These are phyloP conservation scores for Tolypeutes matacus DNA, from an alignment of 2,797 vertebrate genomes.

Conservation along the genomic window DNA sequence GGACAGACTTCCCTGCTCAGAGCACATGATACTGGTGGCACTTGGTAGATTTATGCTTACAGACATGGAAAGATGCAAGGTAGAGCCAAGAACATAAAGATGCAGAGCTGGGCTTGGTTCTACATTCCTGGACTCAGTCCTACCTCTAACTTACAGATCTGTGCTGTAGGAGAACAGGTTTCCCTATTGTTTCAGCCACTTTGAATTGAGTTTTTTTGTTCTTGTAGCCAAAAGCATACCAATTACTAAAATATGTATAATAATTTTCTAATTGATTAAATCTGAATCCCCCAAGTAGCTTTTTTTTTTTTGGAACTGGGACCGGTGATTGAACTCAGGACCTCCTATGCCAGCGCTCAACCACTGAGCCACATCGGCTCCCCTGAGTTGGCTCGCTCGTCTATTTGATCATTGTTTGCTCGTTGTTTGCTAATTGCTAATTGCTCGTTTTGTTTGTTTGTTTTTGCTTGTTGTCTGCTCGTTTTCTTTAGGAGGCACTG, in stretches of 20 bases:
- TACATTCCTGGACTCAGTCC: too few relatives aligned
- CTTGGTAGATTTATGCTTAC: neutral
- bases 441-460: too few relatives aligned
- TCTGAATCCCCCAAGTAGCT: neutral
- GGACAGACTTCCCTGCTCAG: neutral
- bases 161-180: neutral
- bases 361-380: too few relatives aligned
- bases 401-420: too few relatives aligned
- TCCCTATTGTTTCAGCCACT: neutral
- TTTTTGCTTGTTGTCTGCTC: too few relatives aligned
- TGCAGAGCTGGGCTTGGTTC: neutral
- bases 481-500: too few relatives aligned
- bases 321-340: too few relatives aligned
- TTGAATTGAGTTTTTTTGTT: neutral
- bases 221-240: neutral
- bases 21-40: neutral
- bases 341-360: too few relatives aligned
- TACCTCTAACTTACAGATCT: neutral
- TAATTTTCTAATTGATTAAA: conserved; percentile 22
- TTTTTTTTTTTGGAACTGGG: too few relatives aligned
- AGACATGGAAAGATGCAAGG: neutral
- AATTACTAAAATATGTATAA: neutral
- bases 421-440: too few relatives aligned
- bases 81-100: neutral
- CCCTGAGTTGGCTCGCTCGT: too few relatives aligned